Evolutionary conservation across 2,113 vertebrate species (phyloP).

Genomic region (Microcebus jonahi): DNA sequence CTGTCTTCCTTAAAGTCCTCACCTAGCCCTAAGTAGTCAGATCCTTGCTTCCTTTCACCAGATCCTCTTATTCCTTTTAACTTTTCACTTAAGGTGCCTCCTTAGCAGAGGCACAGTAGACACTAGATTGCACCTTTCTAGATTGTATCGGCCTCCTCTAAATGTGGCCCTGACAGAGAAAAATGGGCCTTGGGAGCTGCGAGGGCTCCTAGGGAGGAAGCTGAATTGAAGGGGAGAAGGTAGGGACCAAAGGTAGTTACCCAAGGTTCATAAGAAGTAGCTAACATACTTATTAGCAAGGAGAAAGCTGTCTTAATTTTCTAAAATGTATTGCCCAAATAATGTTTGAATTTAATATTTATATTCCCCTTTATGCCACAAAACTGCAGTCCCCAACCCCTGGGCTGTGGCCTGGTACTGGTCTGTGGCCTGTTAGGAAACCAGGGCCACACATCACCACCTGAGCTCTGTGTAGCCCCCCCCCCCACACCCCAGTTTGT

Average conservation of each 20-base stretch:
- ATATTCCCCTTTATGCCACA: conserved; percentile 9
- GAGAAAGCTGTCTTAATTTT: background rate
- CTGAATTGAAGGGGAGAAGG: background rate
- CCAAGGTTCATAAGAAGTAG: conserved; percentile 18
- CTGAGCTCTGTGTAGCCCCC: too few species aligned
- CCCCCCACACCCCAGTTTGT: too few species aligned
- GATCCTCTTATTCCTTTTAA: background rate
- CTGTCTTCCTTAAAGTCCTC: conserved; percentile 7
- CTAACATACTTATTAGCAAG: background rate
- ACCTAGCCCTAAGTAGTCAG: background rate
- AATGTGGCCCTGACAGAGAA: background rate
- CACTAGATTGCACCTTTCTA: background rate
- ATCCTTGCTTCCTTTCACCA: background rate
- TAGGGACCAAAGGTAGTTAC: background rate
- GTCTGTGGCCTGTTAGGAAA: too few species aligned
- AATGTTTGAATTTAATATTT: conserved; percentile 22
- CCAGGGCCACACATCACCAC: too few species aligned
- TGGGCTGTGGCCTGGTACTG: too few species aligned
- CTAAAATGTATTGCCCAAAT: conserved; percentile 1
- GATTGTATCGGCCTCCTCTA: background rate
- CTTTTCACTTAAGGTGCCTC: background rate
- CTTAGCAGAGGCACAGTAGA: background rate
- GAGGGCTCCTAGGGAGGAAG: background rate
- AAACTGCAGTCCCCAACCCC: background rate
- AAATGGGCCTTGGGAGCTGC: background rate